phyloP scores from a whole-genome alignment of 1,140 invertebrate species.

The Neotoxoptera formosana region DNA sequence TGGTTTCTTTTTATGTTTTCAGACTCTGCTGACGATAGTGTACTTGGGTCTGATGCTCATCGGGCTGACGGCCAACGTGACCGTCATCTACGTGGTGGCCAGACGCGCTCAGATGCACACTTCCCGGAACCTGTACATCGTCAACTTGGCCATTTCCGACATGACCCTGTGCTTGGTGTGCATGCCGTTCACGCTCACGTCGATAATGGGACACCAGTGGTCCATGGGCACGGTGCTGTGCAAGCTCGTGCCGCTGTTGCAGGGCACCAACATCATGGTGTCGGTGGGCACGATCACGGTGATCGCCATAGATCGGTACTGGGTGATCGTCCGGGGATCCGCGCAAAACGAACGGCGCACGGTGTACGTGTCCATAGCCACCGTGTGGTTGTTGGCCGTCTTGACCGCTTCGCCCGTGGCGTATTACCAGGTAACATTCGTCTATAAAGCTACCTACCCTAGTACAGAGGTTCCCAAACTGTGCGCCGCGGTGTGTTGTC shows the following conservation, averaged over 20 bases:
- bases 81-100: constrained; percentile 65
- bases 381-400: constrained; percentile 69
- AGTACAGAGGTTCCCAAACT: too few relatives aligned
- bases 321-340: constrained; percentile 65
- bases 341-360: constrained; percentile 60
- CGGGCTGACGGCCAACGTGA: constrained; percentile 64
- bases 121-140: constrained; percentile 71
- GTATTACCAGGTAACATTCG: constrained; percentile 59
- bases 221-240: constrained; percentile 66
- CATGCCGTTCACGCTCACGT: constrained; percentile 69
- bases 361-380: constrained; percentile 63
- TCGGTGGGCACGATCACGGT: constrained; percentile 71
- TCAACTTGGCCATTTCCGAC: constrained; percentile 70
- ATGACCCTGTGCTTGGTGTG: constrained; percentile 69
- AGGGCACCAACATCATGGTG: constrained; percentile 71
- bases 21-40: constrained; percentile 62
- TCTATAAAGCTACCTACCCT: too few relatives aligned
- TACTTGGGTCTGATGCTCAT: constrained; percentile 64
- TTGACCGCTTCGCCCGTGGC: constrained; percentile 65
- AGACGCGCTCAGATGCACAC: constrained; percentile 62
- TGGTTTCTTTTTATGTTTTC: neutral
- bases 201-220: constrained; percentile 64
- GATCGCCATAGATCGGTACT: constrained; percentile 70
- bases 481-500: too few relatives aligned
- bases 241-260: constrained; percentile 67